These are phyloP conservation scores for Drosophila kanekoi DNA, from an alignment of 2,888 invertebrate genomes.

Conservation along the genomic window DNA sequence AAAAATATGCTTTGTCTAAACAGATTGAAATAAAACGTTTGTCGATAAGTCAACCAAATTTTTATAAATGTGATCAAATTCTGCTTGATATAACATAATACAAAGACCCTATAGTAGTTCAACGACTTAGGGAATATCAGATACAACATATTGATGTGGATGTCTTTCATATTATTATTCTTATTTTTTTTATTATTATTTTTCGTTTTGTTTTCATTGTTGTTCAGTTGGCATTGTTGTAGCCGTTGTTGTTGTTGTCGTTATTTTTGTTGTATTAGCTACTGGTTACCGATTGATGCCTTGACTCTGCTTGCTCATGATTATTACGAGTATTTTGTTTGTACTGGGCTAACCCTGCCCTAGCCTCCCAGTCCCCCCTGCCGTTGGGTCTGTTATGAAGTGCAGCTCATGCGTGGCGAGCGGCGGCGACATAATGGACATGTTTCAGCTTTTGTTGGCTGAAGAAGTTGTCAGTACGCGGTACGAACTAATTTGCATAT, in stretches of 20 bases:
- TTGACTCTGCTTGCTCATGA: constrained; percentile 42
- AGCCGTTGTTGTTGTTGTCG: constrained; percentile 22
- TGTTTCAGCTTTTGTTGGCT: constrained; percentile 79
- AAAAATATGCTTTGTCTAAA: neutral
- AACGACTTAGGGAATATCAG: constrained; percentile 26
- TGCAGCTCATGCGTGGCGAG: constrained; percentile 72
- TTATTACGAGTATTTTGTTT: constrained; percentile 64
- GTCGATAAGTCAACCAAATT: neutral
- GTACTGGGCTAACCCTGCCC: constrained; percentile 46
- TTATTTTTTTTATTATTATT: constrained; percentile 21
- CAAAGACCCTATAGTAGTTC: neutral
- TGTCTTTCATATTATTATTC: constrained; percentile 42
- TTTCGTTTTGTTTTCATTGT: constrained; percentile 44
- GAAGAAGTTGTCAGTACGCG: constrained; percentile 74
- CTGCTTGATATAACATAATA: neutral
- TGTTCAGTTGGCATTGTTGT: constrained; percentile 40
- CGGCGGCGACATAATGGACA: constrained; percentile 72
- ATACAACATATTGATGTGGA: constrained; percentile 20
- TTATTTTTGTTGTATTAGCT: constrained; percentile 27
- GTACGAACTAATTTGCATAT: constrained; percentile 76
- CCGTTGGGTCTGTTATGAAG: constrained; percentile 14
- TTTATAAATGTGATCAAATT: neutral
- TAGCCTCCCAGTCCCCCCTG: neutral
- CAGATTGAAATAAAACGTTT: neutral
- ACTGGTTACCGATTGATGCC: constrained; percentile 59